Evolutionary conservation across 2,797 vertebrate genomes (phyloP).

Genomic region (Sciurus vulgaris): DNA sequence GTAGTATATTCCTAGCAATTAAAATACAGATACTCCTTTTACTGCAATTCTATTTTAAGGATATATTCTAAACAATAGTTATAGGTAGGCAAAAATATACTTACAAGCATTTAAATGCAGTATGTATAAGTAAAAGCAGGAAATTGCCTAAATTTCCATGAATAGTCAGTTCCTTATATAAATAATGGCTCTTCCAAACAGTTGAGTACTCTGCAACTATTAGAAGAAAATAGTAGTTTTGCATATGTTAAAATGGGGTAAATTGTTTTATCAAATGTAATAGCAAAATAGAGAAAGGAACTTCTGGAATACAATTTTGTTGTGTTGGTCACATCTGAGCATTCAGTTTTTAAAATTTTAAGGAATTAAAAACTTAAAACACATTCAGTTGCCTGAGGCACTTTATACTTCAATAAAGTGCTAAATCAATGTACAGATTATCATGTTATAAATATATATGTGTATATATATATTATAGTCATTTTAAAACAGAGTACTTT

Average conservation of each 20-base stretch:
- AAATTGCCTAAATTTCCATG: not conserved
- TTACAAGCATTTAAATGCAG: not conserved
- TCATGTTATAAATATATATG: not conserved
- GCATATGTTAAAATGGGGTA: not conserved
- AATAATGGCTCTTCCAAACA: not conserved
- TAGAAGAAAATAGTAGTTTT: not conserved
- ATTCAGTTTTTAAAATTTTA: constrained; percentile 27
- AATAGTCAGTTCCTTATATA: not conserved
- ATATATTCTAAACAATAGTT: not conserved
- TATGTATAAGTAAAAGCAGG: not conserved
- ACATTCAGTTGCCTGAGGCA: not conserved
- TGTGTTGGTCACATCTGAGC: not conserved
- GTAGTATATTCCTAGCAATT: constrained; percentile 23
- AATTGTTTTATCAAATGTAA: constrained; percentile 11
- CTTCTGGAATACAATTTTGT: not conserved
- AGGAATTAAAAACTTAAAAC: not conserved
- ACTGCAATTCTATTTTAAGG: not conserved
- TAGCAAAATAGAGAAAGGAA: not conserved
- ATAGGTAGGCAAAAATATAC: not conserved
- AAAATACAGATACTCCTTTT: not conserved
- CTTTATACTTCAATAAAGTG: not conserved
- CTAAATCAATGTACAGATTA: not conserved
- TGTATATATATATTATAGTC: not conserved
- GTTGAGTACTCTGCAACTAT: not conserved
- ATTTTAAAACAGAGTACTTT: constrained; percentile 11